These are phyloP conservation scores for Gephyroberyx darwinii DNA, from an alignment of 2,797 vertebrate species.

Conservation along the genomic window DNA sequence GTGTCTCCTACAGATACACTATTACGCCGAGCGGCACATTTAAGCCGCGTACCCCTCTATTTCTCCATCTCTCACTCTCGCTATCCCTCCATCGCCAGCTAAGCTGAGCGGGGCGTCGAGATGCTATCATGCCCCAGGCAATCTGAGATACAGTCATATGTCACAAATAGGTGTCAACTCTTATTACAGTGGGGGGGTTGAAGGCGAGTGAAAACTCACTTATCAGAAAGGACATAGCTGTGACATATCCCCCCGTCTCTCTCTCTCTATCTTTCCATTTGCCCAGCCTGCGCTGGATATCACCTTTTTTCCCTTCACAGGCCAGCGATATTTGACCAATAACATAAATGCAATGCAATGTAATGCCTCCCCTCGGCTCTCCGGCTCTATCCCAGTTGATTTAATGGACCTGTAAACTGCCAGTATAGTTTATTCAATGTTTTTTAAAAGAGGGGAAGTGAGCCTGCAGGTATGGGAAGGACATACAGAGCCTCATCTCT, in stretches of 20 bases:
- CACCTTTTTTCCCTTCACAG: conserved; percentile 58
- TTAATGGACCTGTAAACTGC: conserved; percentile 73
- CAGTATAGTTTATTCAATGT: conserved; percentile 67
- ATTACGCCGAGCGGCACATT: conserved; percentile 50
- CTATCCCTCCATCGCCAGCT: conserved; percentile 64
- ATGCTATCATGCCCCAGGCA: conserved; percentile 82
- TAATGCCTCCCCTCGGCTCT: conserved; percentile 47
- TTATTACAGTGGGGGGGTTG: conserved; percentile 80
- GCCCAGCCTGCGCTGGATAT: conserved; percentile 56
- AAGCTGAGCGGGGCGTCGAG: conserved; percentile 63
- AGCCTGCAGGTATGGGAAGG: conserved; percentile 59
- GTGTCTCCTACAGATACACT: conserved; percentile 63
- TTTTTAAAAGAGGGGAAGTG: conserved; percentile 51
- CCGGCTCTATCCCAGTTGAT: conserved; percentile 60
- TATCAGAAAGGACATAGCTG: conserved; percentile 82
- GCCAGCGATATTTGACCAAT: conserved; percentile 67
- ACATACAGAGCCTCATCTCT: conserved; percentile 50
- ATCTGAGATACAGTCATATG: conserved; percentile 83
- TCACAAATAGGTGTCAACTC: conserved; percentile 88
- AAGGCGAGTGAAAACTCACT: conserved; percentile 81
- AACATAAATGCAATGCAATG: conserved; percentile 72
- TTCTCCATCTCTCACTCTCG: conserved; percentile 64
- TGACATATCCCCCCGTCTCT: conserved; percentile 30
- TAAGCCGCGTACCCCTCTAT: conserved; percentile 70
- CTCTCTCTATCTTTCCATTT: conserved; percentile 53